phyloP scores from a whole-genome alignment of 2,888 invertebrate species.

The Parelbella ahira region DNA sequence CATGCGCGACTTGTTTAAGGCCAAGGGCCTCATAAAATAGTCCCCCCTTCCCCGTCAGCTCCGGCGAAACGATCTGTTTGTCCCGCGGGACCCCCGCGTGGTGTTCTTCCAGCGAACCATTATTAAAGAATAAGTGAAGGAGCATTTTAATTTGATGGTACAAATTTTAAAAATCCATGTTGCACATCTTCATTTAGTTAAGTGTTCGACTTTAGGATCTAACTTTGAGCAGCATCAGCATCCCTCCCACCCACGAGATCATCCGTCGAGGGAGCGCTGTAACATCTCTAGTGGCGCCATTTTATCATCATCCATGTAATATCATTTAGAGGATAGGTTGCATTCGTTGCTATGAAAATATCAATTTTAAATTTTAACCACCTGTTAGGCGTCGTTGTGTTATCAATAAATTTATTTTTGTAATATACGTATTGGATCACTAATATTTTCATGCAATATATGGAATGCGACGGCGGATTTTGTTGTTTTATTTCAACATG shows the following conservation, averaged over 20 bases:
- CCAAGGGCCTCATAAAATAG: conserved; percentile 87
- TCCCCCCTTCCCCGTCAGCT: conserved; percentile 42
- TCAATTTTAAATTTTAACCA: conserved; percentile 31
- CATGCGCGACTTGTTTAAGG: conserved; percentile 92
- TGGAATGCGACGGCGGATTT: conserved; percentile 74
- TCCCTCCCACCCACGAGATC: conserved; percentile 36
- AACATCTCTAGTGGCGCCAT: conserved; percentile 64
- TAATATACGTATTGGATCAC: conserved; percentile 29
- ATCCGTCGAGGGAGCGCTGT: conserved; percentile 52
- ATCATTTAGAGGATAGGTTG: conserved; percentile 71
- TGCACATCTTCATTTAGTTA: too few species aligned
- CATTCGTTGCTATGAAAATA: conserved; percentile 71
- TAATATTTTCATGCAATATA: conserved; percentile 74
- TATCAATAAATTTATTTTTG: conserved; percentile 32
- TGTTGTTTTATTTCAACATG: conserved; percentile 59
- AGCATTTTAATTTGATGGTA: too few species aligned
- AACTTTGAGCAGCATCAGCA: conserved; percentile 38
- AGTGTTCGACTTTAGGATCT: conserved; percentile 27
- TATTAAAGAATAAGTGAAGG: too few species aligned
- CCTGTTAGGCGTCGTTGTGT: conserved; percentile 25
- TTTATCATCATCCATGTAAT: conserved; percentile 50
- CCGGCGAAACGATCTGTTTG: too few species aligned
- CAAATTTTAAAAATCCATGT: too few species aligned
- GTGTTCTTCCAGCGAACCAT: too few species aligned
- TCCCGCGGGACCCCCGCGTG: too few species aligned